These are phyloP conservation scores for Pardalotus punctatus DNA, from an alignment of 2,113 vertebrate species.

Conservation along the genomic window DNA sequence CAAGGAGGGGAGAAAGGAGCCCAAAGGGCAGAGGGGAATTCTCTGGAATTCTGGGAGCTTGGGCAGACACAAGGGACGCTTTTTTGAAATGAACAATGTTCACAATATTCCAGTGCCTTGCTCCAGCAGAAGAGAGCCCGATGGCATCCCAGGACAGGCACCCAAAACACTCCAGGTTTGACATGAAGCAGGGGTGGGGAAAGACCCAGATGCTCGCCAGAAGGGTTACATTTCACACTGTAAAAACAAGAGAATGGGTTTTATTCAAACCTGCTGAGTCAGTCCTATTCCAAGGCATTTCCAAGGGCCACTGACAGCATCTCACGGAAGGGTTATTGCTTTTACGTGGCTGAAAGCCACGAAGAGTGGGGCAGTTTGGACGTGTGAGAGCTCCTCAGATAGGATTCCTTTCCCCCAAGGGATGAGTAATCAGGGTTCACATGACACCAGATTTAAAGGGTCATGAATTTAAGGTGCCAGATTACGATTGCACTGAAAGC, in stretches of 20 bases:
- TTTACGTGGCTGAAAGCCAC: background rate
- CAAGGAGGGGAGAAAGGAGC: background rate
- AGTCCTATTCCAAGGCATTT: slow-evolving; percentile 9
- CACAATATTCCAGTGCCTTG: background rate
- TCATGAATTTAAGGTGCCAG: slow-evolving; percentile 33
- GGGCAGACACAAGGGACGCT: background rate
- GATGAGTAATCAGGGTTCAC: slow-evolving; percentile 12
- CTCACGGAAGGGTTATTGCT: background rate
- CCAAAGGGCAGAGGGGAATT: background rate
- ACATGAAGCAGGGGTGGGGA: background rate
- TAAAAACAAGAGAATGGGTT: slow-evolving; percentile 5
- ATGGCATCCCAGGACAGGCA: background rate
- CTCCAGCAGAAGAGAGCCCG: slow-evolving; percentile 6
- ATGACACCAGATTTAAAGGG: slow-evolving; percentile 18
- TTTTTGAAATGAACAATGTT: background rate
- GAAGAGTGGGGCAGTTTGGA: background rate
- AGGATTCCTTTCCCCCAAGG: background rate
- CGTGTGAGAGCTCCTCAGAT: background rate
- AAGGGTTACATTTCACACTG: slow-evolving; percentile 10
- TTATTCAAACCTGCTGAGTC: background rate
- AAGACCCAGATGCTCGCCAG: slow-evolving; percentile 3
- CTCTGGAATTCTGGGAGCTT: rapidly evolving
- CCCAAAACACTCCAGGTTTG: slow-evolving; percentile 11
- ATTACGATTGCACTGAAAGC: background rate
- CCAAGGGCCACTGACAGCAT: slow-evolving; percentile 3